Conservation (phyloP, 2,113 vertebrate genomes). For the Neolamprologus sp. region DNA sequence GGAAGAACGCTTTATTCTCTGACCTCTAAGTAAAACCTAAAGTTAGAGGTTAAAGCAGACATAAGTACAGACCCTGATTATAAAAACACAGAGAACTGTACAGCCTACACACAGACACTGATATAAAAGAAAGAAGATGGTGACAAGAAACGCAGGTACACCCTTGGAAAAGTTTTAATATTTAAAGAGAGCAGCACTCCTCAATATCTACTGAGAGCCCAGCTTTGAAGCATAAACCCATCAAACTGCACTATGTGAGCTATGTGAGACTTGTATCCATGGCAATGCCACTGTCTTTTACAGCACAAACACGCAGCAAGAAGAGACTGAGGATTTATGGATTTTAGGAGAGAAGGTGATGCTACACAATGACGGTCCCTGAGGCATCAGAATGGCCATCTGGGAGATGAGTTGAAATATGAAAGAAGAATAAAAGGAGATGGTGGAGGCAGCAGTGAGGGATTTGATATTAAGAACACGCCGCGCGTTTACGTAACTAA, state of each 20-base stretch:
- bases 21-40: background rate
- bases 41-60: background rate
- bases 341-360: background rate
- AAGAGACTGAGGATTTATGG: background rate
- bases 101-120: background rate
- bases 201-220: background rate
- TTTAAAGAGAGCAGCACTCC: background rate
- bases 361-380: background rate
- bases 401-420: background rate
- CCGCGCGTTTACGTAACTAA: background rate
- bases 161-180: background rate
- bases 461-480: background rate
- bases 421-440: background rate
- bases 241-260: background rate
- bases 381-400: background rate
- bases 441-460: background rate
- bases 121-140: background rate
- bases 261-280: conserved; percentile 8
- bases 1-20: background rate
- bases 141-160: background rate
- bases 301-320: background rate
- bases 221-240: background rate
- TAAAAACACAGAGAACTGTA: background rate
- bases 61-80: background rate
- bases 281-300: conserved; percentile 5